These are phyloP conservation scores for Drosophila falleni DNA, from an alignment of 2,888 invertebrate genomes.

Conservation along the genomic window DNA sequence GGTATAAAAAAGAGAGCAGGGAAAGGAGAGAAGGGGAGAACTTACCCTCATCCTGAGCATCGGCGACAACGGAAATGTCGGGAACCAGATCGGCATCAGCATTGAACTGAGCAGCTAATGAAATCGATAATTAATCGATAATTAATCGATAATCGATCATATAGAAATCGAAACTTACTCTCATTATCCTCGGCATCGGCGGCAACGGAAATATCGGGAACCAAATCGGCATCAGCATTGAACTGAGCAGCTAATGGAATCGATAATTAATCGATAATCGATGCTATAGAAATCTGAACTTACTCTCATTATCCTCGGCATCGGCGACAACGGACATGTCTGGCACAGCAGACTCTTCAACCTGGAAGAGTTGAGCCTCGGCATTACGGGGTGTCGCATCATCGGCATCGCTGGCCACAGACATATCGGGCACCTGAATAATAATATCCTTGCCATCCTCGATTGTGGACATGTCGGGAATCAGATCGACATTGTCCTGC, in stretches of 20 bases:
- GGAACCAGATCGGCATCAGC: constrained; percentile 35
- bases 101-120: constrained; percentile 1
- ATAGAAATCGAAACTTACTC: constrained; percentile 25
- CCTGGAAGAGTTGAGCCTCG: constrained; percentile 34
- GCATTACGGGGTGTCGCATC: not conserved
- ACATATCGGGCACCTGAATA: constrained; percentile 43
- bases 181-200: constrained; percentile 42
- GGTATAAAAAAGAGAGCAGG: not conserved
- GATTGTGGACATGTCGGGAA: constrained; percentile 46
- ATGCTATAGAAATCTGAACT: not conserved
- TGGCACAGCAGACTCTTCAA: constrained; percentile 33
- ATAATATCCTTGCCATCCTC: constrained; percentile 28
- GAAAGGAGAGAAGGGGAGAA: not conserved
- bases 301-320: constrained; percentile 40
- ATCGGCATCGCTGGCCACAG: constrained; percentile 46
- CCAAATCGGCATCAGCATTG: constrained; percentile 26
- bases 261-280: not conserved
- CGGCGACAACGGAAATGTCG: constrained; percentile 42
- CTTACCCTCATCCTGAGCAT: constrained; percentile 32
- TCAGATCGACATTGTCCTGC: constrained; percentile 26
- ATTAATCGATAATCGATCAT: not conserved
- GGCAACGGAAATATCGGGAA: constrained; percentile 56
- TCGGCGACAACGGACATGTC: constrained; percentile 59
- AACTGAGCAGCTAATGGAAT: not conserved
- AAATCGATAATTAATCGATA: not conserved